phyloP scores from a whole-genome alignment of 92 coral and sea anemone genomes.

The Actinernus sp. region DNA sequence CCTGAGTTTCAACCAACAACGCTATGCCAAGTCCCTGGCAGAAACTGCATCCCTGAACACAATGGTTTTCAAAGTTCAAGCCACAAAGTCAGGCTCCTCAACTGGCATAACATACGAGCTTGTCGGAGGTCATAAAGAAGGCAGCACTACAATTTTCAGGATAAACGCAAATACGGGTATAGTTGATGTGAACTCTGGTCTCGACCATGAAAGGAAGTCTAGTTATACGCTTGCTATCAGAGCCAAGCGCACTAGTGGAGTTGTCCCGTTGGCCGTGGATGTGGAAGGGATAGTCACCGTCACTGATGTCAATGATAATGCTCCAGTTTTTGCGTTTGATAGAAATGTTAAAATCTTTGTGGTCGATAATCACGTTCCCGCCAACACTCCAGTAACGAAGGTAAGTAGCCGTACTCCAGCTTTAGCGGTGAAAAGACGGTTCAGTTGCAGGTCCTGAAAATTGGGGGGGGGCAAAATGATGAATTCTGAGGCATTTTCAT shows the following conservation, averaged over 20 bases:
- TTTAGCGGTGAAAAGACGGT: too few species aligned
- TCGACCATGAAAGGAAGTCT: slow-evolving; percentile 71
- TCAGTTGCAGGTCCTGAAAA: too few species aligned
- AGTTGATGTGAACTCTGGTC: slow-evolving; percentile 10
- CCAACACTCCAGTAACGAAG: slow-evolving; percentile 54
- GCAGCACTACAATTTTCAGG: slow-evolving; percentile 14
- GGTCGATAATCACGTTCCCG: slow-evolving; percentile 65
- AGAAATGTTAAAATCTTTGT: slow-evolving; percentile 51
- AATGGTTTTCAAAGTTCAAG: slow-evolving; percentile 40
- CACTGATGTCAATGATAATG: slow-evolving; percentile 72
- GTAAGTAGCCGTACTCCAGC: too few species aligned
- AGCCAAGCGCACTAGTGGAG: slow-evolving; percentile 37
- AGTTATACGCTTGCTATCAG: slow-evolving; percentile 75
- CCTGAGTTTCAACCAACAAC: slow-evolving; percentile 39
- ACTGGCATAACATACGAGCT: slow-evolving; percentile 42
- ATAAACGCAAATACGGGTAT: slow-evolving; percentile 41
- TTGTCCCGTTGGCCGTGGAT: slow-evolving; percentile 44
- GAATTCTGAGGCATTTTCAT: too few species aligned
- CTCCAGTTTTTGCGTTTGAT: slow-evolving; percentile 73
- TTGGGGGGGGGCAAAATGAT: too few species aligned
- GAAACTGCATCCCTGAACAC: slow-evolving; percentile 38
- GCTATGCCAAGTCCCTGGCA: slow-evolving; percentile 28
- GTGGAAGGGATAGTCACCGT: slow-evolving; percentile 65
- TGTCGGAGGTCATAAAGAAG: slow-evolving; percentile 77
- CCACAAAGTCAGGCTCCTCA: slow-evolving; percentile 46